Evolutionary conservation across 2,113 vertebrate species (phyloP).

Genomic region (Hydrolagus affinis): DNA sequence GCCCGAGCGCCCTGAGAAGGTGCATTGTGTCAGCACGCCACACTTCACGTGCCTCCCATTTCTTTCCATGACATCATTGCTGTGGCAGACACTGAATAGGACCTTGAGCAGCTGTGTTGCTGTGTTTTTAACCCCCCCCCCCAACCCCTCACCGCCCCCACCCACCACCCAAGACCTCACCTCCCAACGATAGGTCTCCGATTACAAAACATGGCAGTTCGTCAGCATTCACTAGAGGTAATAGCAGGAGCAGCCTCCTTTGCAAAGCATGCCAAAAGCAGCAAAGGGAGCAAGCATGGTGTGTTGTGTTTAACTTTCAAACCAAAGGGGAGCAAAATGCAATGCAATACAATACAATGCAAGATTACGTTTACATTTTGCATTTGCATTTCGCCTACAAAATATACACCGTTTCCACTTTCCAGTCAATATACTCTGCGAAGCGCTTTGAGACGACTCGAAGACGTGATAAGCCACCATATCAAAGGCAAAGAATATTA

Average conservation of each 20-base stretch:
- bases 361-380: too few relatives aligned
- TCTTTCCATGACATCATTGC: slow-evolving; percentile 60
- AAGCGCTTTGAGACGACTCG: too few relatives aligned
- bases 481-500: too few relatives aligned
- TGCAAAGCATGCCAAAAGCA: not conserved
- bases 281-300: not conserved
- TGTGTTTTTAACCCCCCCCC: not conserved
- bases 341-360: too few relatives aligned
- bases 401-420: too few relatives aligned
- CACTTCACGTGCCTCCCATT: slow-evolving; percentile 48
- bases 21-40: slow-evolving; percentile 22
- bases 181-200: slow-evolving; percentile 42
- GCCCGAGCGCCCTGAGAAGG: not conserved
- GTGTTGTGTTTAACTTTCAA: not conserved
- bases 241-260: not conserved
- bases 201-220: slow-evolving; percentile 50
- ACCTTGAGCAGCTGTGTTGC: slow-evolving; percentile 54
- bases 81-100: slow-evolving; percentile 50
- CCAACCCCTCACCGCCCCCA: too few relatives aligned
- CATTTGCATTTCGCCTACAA: too few relatives aligned
- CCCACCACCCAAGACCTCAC: too few relatives aligned
- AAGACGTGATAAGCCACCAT: too few relatives aligned
- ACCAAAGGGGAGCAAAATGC: not conserved
- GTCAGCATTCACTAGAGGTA: slow-evolving; percentile 36
- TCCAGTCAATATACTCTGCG: too few relatives aligned